Conservation (phyloP, 37 sponge, comb jelly and placozoan species). For the Mnemiopsis leidyi region DNA sequence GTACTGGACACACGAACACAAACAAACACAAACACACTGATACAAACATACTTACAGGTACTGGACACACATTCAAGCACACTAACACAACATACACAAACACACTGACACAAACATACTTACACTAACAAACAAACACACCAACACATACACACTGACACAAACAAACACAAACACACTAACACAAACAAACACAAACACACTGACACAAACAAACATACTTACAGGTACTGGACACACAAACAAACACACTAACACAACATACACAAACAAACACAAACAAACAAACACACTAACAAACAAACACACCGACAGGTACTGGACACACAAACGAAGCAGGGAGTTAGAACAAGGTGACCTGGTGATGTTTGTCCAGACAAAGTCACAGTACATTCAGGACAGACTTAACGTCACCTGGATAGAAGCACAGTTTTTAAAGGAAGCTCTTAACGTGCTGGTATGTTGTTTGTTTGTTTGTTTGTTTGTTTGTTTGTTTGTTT, state of each 20-base stretch:
- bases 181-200: no score
- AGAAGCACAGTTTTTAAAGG: constrained; percentile 34
- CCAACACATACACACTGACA: no score
- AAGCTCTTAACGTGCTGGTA: constrained; percentile 27
- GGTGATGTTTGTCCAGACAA: neutral
- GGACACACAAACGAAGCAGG: neutral
- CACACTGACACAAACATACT: no score
- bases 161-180: no score
- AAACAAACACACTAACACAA: no score
- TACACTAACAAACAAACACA: neutral
- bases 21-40: no score
- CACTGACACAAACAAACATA: neutral
- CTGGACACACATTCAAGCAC: neutral
- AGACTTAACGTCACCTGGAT: constrained; percentile 35
- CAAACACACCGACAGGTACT: no score
- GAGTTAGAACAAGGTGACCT: neutral
- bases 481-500: no score
- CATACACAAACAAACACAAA: no score
- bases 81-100: no score
- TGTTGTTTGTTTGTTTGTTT: neutral
- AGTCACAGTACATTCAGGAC: constrained; percentile 40
- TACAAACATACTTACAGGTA: neutral
- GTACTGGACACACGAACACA: constrained; percentile 5
- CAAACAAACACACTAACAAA: no score
- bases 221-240: neutral